Evolutionary conservation across 1,140 invertebrate genomes (phyloP), one percentile per base, ranked within the genome.

Genomic region (Saccostrea glomerata): DNA sequence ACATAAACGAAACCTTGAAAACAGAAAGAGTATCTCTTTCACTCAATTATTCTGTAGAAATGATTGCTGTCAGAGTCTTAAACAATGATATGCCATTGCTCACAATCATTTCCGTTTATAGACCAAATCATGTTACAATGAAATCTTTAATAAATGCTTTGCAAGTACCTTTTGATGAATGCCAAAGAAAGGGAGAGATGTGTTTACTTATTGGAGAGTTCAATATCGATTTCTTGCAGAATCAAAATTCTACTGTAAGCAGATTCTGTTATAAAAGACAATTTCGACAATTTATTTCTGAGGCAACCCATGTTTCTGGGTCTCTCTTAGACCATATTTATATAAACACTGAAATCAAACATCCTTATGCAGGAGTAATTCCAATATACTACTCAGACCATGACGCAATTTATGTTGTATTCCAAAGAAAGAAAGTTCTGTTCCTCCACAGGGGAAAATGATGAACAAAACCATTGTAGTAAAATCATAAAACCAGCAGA

Each of bases 371-470:
- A 23, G 63, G 63, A 23, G 23, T 23, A 23, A 70, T 70, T 70
- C n/a, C 63, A 70, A 70, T n/a, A 70, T 70, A 70, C 3, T 70
- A 70, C 63, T 70, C 63, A 6, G 63, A 70, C n/a, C 63, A 70
- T 70, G 63, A 12, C 23, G 63, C 63, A 70, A 70, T 70, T 70
- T 70, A 70, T 70, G 63, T n/a, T 70, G 63, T 70, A 23, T n/a
- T 70, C 63, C 63, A 70, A 70, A 9, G 23, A 70, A 70, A 70
- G 0, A n/a, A n/a, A n/a, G n/a, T n/a, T n/a, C n/a, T n/a, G n/a
- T n/a, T n/a, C n/a, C n/a, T n/a, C n/a, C n/a, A n/a, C n/a, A n/a
- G n/a, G n/a, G n/a, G n/a, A n/a, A n/a, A n/a, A n/a, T n/a, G n/a
- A n/a, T n/a, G n/a, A n/a, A n/a, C n/a, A n/a, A n/a, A n/a, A n/a